Percentiles rank a stretch among this genome's conserved stretches.
These are phyloP conservation scores for Casuarius casuarius DNA, from an alignment of 2,113 vertebrate species.

Conservation along the genomic window DNA sequence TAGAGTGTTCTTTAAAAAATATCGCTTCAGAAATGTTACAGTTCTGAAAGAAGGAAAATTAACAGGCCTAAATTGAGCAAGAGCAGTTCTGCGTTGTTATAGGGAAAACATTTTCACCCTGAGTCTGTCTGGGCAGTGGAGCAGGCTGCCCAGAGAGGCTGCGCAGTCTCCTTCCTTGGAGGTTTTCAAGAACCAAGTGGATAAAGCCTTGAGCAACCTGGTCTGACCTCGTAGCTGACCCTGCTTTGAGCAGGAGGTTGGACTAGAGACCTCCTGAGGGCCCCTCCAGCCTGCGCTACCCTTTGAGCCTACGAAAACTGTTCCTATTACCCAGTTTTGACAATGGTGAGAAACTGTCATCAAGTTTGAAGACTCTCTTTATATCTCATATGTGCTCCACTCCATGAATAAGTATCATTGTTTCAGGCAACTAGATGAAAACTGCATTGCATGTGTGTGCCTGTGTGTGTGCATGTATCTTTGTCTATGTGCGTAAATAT, in stretches of 20 bases:
- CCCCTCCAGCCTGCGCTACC: neutral
- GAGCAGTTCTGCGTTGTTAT: neutral
- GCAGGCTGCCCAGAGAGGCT: neutral
- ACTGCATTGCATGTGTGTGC: neutral
- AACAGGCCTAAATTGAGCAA: neutral
- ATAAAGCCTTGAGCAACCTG: neutral
- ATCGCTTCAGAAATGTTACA: neutral
- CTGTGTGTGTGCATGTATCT: neutral
- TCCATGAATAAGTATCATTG: neutral
- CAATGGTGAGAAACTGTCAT: neutral
- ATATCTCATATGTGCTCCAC: neutral
- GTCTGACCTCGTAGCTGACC: neutral
- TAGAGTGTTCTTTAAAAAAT: neutral
- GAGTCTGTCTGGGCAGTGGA: neutral
- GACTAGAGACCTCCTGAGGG: neutral
- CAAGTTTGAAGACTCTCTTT: neutral
- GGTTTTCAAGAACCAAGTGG: neutral
- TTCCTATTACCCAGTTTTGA: neutral
- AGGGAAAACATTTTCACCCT: accelerated
- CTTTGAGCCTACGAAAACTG: neutral
- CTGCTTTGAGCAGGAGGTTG: neutral
- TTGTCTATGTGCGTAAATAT: neutral
- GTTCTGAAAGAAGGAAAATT: neutral
- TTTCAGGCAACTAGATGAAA: neutral
- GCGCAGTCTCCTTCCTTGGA: neutral